Evolutionary conservation across 2,113 vertebrate genomes (phyloP).

Genomic region (Morone saxatilis): DNA sequence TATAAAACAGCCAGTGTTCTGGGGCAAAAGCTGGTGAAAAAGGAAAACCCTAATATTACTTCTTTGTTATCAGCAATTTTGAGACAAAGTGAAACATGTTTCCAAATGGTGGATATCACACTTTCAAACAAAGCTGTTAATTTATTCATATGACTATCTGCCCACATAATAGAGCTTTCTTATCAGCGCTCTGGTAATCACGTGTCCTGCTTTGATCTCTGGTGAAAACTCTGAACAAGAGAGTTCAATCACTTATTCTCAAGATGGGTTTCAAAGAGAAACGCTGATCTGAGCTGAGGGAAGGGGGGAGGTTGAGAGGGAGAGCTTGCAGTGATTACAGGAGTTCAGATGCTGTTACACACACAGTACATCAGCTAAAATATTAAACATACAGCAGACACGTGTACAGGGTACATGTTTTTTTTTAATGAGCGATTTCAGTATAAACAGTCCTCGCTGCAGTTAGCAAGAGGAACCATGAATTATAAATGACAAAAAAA

Average conservation of each 20-base stretch:
- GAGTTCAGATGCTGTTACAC: slow-evolving; percentile 1
- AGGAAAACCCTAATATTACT: neutral
- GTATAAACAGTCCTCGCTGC: slow-evolving; percentile 16
- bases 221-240: slow-evolving; percentile 11
- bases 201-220: slow-evolving; percentile 31
- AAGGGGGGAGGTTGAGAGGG: neutral
- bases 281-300: slow-evolving; percentile 23
- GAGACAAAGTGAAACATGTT: neutral
- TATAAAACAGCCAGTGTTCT: neutral
- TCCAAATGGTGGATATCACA: neutral
- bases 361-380: neutral
- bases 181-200: neutral
- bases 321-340: neutral
- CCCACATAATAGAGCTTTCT: neutral
- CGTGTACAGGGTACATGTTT: neutral
- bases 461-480: slow-evolving; percentile 19
- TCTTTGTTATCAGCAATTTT: neutral
- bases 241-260: slow-evolving; percentile 9
- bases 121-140: neutral
- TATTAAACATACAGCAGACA: slow-evolving; percentile 4
- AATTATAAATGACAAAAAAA: slow-evolving; percentile 49
- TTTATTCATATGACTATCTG: neutral
- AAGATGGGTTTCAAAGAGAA: slow-evolving; percentile 7
- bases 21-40: neutral
- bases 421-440: slow-evolving; percentile 29